These are phyloP conservation scores for Rhinogobius similis DNA, from an alignment of 2,113 vertebrate species.

Conservation along the genomic window DNA sequence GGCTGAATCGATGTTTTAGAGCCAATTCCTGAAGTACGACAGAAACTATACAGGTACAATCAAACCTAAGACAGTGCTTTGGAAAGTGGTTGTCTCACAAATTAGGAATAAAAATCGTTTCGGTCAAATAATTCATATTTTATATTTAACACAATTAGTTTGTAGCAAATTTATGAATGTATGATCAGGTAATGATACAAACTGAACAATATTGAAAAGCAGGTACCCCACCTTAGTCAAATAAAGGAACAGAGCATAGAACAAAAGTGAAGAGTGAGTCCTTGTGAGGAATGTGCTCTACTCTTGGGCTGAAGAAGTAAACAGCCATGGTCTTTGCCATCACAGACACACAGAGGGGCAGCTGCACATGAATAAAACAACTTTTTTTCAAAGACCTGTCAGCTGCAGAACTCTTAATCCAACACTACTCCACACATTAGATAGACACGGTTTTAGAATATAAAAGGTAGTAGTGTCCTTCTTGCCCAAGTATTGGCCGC, in stretches of 20 bases:
- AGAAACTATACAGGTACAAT: no score
- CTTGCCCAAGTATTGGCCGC: neutral
- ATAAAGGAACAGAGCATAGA: neutral
- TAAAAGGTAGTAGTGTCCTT: neutral
- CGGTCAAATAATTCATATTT: no score
- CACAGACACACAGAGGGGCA: constrained; percentile 77
- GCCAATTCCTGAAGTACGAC: no score
- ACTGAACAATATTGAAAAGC: no score
- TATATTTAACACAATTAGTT: no score
- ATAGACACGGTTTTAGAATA: neutral
- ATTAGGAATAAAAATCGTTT: no score
- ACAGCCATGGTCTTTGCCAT: constrained; percentile 57
- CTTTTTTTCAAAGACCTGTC: constrained; percentile 58
- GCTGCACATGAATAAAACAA: constrained; percentile 74
- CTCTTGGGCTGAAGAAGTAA: constrained; percentile 45
- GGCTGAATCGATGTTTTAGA: no score
- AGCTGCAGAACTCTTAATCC: constrained; percentile 62
- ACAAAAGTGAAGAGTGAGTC: constrained; percentile 34
- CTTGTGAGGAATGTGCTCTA: constrained; percentile 44
- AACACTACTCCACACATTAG: constrained; percentile 12
- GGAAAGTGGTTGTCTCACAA: no score
- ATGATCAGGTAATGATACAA: no score
- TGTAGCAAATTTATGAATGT: no score
- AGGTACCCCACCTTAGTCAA: neutral
- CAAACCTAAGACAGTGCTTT: no score